Evolutionary conservation across 2,888 invertebrate species (phyloP).

Genomic region (Boloria euphrosyne): DNA sequence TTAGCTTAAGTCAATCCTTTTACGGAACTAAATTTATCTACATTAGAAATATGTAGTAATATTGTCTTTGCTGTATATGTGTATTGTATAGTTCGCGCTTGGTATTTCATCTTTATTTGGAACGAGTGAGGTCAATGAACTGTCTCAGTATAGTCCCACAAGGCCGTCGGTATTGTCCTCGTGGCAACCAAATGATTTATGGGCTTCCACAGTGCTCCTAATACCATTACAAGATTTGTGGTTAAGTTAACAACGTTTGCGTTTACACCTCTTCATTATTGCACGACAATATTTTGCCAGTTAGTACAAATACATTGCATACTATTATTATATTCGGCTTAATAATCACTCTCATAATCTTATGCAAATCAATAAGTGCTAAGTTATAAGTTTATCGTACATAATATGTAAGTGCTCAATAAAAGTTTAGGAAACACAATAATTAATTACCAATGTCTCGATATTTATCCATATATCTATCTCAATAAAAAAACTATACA

Average conservation of each 20-base stretch:
- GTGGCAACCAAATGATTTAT: conserved; percentile 43
- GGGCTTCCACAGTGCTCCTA: conserved; percentile 42
- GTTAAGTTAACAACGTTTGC: conserved; percentile 33
- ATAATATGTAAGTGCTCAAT: no score
- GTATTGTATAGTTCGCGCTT: conserved; percentile 47
- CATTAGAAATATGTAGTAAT: conserved; percentile 30
- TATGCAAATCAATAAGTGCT: no score
- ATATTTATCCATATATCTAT: no score
- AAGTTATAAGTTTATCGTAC: no score
- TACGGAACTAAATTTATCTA: conserved; percentile 23
- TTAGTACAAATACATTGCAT: no score
- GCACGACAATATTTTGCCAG: no score
- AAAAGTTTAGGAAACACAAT: no score
- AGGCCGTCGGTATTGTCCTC: conserved; percentile 65
- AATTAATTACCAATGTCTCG: no score
- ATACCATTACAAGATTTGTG: conserved; percentile 41
- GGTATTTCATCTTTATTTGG: conserved; percentile 61
- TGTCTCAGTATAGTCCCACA: conserved; percentile 54
- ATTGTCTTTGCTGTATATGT: conserved; percentile 43
- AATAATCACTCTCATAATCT: no score
- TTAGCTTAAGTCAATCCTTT: no score
- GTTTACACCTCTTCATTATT: conserved; percentile 13
- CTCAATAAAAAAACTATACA: no score
- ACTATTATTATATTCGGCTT: no score
- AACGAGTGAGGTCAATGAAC: conserved; percentile 56